Base-by-base conservation (phyloP, 2,113 vertebrate genomes). In the Periophthalmodon schlosseri region DNA sequence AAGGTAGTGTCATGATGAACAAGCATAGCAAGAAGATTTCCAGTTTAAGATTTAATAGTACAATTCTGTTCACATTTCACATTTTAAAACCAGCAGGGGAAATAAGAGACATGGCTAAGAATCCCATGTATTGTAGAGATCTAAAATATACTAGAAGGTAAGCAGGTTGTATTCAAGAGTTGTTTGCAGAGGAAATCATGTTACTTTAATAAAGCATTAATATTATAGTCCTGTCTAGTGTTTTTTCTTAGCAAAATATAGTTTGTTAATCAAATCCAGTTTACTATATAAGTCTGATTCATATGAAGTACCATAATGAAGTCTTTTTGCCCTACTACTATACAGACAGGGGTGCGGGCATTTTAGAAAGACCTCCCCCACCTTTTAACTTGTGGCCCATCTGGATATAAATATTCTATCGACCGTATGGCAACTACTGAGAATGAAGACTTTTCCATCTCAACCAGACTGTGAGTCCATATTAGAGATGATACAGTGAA, bases 401-500 rank as follows among this genome's bases (percentile, higher is more conserved):
- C 63, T 65, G 63, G 63, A 65, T 65, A 65, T 65, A 65, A 65
- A 49, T 68, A 68, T 65, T 68, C 36, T 12, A 68, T n/a, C 21
- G 44, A 68, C 54, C 68, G 70, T 36, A 76, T 63, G 15, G 20
- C 65, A 24, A 13, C 20, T 49, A 68, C 65, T 15, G 65, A 68
- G 44, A 49, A 21, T 57, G 15, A 64, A 44, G 36, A 72, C 68
- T 69, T 65, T 60, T 60, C 68, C 68, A 70, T 84, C 56, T 80
- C 8, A 57, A 11, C 65, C 69, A 72, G 61, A 77, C 16, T 49
- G 5, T 5, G 15, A 57, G 16, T 50, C 39, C 56, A 18, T 69
- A 58, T 72, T 70, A 81, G 70, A 72, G 69, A 84, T 79, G 81
- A 84, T 68, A 57, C 68, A 84, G 63, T 50, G 68, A 72, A 68